Base-by-base conservation (phyloP, 2,113 vertebrate species). In the Sebastes fasciatus region DNA sequence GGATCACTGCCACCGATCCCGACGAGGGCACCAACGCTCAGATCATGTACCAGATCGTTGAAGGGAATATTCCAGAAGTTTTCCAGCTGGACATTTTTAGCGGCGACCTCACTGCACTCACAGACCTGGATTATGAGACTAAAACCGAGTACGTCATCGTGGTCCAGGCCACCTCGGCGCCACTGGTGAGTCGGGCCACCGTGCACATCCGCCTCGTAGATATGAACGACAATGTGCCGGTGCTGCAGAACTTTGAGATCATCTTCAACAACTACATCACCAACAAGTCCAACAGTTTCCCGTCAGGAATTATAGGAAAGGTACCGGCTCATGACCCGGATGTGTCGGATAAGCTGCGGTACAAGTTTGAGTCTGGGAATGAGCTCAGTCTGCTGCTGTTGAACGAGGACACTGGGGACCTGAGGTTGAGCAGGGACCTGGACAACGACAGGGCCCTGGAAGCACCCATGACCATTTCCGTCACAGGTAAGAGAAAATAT, bases 251-350 rank as follows among this genome's bases (percentile, higher is more conserved):
- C 93, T 99, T 99, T 93, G 97, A 99, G 94, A 98, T 99, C 62
- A 96, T 99, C 79, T 99, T 99, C 92, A 99, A 99, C 91, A 98
- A 99, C 95, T 99, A 99, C 0, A 94, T 99, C 87, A 99, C 97
- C 82, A 98, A 99, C 88, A 99, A 98, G 80, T 98, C 98, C 83
- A 98, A 97, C 89, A 99, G 98, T 89, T 99, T 99, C 86, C 98
- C 98, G 2, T 94, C 96, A 0, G 98, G 98, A 0, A 96, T 99
- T 63, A 99, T 99, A 5, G 98, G 98, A 64, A 98, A 95, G 88
- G 96, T 99, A 43, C 98, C 98, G 0, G 98, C 98, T 46, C 96
- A 96, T 0, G 98, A 99, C 88, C 98, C 98, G 0, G 98, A 99
- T 77, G 96, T 99, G 52, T 97, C 96, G 0, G 98, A 99, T 93